phyloP scores from a whole-genome alignment of 2,888 invertebrate species.

The Tenthredo mesomela region DNA sequence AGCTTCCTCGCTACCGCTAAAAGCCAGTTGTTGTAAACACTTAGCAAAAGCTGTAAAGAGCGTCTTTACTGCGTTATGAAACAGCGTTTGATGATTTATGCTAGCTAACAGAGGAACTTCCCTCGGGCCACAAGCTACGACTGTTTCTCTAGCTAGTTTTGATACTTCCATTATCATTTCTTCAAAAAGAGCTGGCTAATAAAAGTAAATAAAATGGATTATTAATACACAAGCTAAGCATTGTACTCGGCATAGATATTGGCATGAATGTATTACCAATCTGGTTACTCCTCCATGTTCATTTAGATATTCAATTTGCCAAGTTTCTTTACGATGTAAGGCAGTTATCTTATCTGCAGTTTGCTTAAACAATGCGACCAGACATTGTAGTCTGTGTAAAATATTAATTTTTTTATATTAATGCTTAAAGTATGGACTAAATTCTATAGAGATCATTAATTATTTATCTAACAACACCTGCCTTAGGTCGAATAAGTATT shows the following conservation, averaged over 20 bases:
- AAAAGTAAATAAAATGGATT: constrained; percentile 53
- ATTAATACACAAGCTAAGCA: neutral
- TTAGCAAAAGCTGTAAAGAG: constrained; percentile 75
- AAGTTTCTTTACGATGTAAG: constrained; percentile 88
- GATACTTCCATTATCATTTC: constrained; percentile 86
- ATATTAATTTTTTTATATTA: constrained; percentile 38
- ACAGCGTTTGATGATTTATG: constrained; percentile 75
- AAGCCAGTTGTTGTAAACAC: constrained; percentile 87
- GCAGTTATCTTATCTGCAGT: constrained; percentile 88
- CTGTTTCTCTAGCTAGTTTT: constrained; percentile 85
- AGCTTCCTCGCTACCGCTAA: constrained; percentile 84
- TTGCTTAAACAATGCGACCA: constrained; percentile 91
- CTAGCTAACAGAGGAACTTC: constrained; percentile 82
- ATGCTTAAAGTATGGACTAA: constrained; percentile 6
- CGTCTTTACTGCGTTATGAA: constrained; percentile 72
- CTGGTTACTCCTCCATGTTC: constrained; percentile 92
- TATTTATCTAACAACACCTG: constrained; percentile 59
- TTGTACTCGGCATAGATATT: constrained; percentile 23
- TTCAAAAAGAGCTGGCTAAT: constrained; percentile 86
- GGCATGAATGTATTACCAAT: constrained; percentile 80
- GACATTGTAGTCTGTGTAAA: constrained; percentile 85
- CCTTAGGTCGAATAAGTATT: constrained; percentile 92
- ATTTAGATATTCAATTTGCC: constrained; percentile 91
- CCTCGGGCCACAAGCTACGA: constrained; percentile 85
- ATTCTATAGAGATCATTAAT: neutral